Evolutionary conservation across 2,113 vertebrate species (phyloP), one percentile per base, ranked within the genome.

Genomic region (Hucho hucho): DNA sequence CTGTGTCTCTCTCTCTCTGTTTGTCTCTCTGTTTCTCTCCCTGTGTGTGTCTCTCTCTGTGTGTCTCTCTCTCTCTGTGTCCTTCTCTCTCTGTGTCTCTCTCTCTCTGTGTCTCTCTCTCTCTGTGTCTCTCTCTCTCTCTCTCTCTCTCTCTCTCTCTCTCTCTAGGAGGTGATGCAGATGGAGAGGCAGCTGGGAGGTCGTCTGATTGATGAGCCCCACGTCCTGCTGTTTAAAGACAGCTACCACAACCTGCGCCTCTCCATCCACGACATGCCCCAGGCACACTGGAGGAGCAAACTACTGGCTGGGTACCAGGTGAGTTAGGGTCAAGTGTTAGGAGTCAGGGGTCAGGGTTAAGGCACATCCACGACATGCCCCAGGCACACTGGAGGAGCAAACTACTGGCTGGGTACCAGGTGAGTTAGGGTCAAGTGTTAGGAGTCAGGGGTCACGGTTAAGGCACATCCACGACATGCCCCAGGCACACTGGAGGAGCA

Each of bases 171-270:
- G 92, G 97, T 99, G 90, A 95, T 98, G 79, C 96, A 98, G 92
- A 94, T 97, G 94, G 98, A 99, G 90, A 95, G 95, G 82, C 97
- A 99, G 92, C 94, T 98, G 81, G 98, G 98, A 9, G 98, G 98
- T 25, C 95, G 97, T 83, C 93, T 99, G 84, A 97, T 98, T 14
- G 97, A 98, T 84, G 95, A 97, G 81, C 97, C 98, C 2, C 95
- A 97, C 14, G 83, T 97, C 78, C 93, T 99, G 84, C 96, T 97
- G 89, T 98, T 99, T 93, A 99, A 98, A 93, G 98, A 99, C 93
- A 99, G 96, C 86, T 99, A 99, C 91, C 97, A 98, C 93, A 99
- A 98, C 92, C 94, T 99, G 87, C 97, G 97, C 72, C 94, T 99
- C 81, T 99, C 98, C 88, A 95, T 99, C 90, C 98, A 99, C 0